phyloP scores from a whole-genome alignment of 2,888 invertebrate genomes.

The Temnothorax ravouxi region DNA sequence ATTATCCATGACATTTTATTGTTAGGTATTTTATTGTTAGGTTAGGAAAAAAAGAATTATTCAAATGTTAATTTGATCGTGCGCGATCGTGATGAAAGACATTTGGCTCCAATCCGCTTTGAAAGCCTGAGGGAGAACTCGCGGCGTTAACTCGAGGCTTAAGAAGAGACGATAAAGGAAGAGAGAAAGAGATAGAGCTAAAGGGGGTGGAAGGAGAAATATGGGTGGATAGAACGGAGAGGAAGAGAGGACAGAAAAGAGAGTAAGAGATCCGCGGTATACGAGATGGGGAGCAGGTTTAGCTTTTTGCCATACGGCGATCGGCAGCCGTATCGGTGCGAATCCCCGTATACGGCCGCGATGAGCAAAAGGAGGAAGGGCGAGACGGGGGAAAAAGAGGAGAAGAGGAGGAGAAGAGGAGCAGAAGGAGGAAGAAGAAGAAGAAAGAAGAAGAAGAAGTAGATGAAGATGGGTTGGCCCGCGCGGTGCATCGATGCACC shows the following conservation, averaged over 20 bases:
- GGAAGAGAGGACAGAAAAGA: constrained; percentile 51
- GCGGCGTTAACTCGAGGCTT: constrained; percentile 33
- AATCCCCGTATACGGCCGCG: constrained; percentile 78
- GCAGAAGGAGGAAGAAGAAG: constrained; percentile 29
- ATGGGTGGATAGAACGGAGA: constrained; percentile 23
- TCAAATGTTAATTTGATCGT: constrained; percentile 22
- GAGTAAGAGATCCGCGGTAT: constrained; percentile 64
- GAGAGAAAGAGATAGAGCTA: constrained; percentile 7
- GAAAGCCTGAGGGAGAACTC: constrained; percentile 51
- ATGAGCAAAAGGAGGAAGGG: constrained; percentile 56
- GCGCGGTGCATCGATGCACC: constrained; percentile 28
- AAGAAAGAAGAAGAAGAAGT: constrained; percentile 49
- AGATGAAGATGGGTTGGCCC: constrained; percentile 37
- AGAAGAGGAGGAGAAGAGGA: constrained; percentile 53
- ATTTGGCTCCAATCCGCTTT: constrained; percentile 31
- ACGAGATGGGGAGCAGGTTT: constrained; percentile 73
- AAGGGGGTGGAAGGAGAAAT: constrained; percentile 31
- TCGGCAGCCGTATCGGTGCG: constrained; percentile 77
- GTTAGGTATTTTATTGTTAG: too few species aligned
- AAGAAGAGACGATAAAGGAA: constrained; percentile 32
- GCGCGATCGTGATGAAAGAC: constrained; percentile 30
- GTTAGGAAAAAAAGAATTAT: constrained; percentile 10
- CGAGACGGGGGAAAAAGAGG: constrained; percentile 58
- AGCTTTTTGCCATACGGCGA: constrained; percentile 76
- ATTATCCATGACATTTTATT: constrained; percentile 6